These are phyloP conservation scores for Terebella lapidaria DNA, from an alignment of 2,888 invertebrate genomes.

Conservation along the genomic window DNA sequence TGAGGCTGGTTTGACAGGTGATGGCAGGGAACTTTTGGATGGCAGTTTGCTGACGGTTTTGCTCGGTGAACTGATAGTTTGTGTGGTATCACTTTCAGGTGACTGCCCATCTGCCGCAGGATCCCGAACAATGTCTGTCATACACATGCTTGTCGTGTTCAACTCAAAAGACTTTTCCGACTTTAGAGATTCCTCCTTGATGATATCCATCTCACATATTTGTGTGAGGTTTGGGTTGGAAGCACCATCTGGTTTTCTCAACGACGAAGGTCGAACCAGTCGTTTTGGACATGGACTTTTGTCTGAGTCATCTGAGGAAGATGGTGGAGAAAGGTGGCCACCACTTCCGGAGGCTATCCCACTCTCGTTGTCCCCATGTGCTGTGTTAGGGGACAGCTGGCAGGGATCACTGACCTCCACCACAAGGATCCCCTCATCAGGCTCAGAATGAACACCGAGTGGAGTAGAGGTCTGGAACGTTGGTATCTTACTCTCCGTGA, in stretches of 20 bases:
- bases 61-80: not conserved
- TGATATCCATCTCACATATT: not conserved
- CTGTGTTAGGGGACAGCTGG: not conserved
- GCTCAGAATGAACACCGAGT: no score
- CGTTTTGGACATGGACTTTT: not conserved
- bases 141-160: no score
- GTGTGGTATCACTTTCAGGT: not conserved
- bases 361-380: conserved; percentile 9
- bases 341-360: conserved; percentile 14
- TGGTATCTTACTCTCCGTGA: not conserved
- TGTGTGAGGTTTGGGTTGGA: conserved; percentile 79
- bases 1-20: not conserved
- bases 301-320: not conserved
- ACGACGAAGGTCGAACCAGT: conserved; percentile 17
- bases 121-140: not conserved
- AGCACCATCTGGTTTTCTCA: conserved; percentile 86
- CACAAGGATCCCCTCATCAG: not conserved
- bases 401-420: not conserved
- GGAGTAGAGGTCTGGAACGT: no score
- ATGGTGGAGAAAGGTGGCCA: conserved; percentile 14
- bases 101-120: conserved; percentile 4
- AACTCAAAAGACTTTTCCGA: no score
- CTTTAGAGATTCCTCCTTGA: not conserved
- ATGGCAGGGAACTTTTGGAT: not conserved
- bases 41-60: not conserved